Evolutionary conservation across 2,113 vertebrate species (phyloP), one percentile per base, ranked within the genome.

Genomic region (Gymnarchus niloticus): DNA sequence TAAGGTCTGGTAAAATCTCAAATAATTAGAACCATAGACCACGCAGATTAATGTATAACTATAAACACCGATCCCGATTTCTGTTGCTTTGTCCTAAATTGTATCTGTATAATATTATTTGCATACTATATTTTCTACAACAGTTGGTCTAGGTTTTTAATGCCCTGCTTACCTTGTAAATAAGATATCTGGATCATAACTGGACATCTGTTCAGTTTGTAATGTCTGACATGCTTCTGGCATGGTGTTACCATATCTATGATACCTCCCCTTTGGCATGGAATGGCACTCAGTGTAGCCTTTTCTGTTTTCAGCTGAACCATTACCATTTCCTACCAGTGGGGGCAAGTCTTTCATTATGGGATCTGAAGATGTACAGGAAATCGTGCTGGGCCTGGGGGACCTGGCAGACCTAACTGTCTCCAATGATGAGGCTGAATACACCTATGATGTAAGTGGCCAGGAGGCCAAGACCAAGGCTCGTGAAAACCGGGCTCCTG

Each of bases 341-440:
- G 96, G 96, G 89, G 98, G 98, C 89, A 99, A 99, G 93, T 96
- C 97, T 91, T 99, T 99, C 95, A 97, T 99, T 92, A 93, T 99
- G 96, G 97, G 97, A 89, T 95, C 97, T 59, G 98, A 99, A 91
- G 97, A 98, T 90, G 96, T 97, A 88, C 90, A 99, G 92, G 97
- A 99, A 95, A 99, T 96, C 91, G 97, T 99, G 89, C 93, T 99
- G 93, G 98, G 98, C 90, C 93, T 99, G 92, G 97, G 98, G 88
- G 98, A 99, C 94, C 96, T 99, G 89, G 98, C 97, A 87, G 97
- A 99, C 95, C 97, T 99, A 94, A 99, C 98, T 56, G 98, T 99
- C 92, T 95, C 97, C 93, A 99, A 99, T 93, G 98, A 99, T 92
- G 94, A 95, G 25, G 94, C 96, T 86, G 98, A 99, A 92, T 99